Conservation (phyloP, 2,888 invertebrate species). For the Ormyrus thymus region DNA sequence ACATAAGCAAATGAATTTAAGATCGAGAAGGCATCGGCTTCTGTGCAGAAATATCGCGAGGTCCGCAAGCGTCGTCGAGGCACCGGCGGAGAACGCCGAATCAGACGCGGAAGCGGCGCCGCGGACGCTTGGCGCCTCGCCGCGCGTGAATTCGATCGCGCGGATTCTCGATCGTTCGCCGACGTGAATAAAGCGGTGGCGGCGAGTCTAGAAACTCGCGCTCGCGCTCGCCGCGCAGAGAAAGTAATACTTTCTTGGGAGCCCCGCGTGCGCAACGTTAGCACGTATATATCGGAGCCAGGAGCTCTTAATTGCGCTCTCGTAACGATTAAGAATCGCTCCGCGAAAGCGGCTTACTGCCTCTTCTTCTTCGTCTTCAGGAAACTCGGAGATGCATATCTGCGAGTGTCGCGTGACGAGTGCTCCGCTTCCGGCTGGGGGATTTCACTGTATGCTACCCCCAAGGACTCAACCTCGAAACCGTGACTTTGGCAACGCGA, state of each 20-base stretch:
- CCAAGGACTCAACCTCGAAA: conserved; percentile 37
- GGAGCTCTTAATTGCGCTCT: conserved; percentile 61
- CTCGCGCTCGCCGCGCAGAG: conserved; percentile 57
- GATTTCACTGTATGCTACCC: not conserved
- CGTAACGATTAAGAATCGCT: conserved; percentile 61
- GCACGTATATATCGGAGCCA: conserved; percentile 37
- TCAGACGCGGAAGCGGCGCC: not conserved
- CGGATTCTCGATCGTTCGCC: not conserved
- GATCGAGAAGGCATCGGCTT: no score
- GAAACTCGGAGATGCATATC: conserved; percentile 30
- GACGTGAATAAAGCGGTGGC: conserved; percentile 40
- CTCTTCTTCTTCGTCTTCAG: no score
- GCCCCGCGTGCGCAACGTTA: not conserved
- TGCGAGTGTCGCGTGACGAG: conserved; percentile 9
- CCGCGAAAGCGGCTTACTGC: conserved; percentile 34
- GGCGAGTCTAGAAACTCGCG: conserved; percentile 60
- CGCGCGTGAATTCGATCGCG: not conserved
- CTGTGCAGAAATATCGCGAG: no score
- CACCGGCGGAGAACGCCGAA: not conserved
- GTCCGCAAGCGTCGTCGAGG: no score
- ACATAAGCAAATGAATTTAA: no score
- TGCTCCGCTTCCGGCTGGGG: not conserved
- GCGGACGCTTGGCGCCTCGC: not conserved
- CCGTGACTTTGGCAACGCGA: conserved; percentile 36
- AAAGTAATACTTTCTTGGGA: conserved; percentile 69